Conservation (phyloP, 2,797 vertebrate species). For the Diceros bicornis region DNA sequence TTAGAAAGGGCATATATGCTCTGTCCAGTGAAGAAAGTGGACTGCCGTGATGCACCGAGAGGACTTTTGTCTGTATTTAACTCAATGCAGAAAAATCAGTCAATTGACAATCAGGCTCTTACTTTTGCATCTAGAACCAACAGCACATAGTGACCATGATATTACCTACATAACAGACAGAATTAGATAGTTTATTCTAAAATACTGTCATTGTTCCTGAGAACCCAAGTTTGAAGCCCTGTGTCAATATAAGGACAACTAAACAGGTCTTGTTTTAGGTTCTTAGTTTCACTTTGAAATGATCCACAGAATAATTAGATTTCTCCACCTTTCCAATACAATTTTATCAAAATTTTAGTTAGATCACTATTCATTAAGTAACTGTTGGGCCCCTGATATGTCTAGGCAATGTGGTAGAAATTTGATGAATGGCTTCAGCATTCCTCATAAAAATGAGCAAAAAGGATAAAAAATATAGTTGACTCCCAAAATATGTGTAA, state of each 20-base stretch:
- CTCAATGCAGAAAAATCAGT: neutral
- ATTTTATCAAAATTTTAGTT: neutral
- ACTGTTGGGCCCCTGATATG: neutral
- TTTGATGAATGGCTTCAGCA: neutral
- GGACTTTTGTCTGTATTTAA: neutral
- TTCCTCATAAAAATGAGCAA: neutral
- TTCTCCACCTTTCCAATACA: neutral
- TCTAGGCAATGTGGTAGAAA: neutral
- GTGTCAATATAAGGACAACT: neutral
- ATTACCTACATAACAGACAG: neutral
- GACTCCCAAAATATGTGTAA: neutral
- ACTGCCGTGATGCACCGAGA: neutral
- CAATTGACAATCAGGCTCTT: neutral
- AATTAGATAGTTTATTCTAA: neutral
- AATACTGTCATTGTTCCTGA: neutral
- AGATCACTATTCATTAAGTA: neutral
- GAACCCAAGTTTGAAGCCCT: neutral
- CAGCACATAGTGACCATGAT: neutral
- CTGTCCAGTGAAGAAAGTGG: neutral
- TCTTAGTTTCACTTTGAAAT: constrained; percentile 6
- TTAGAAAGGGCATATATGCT: neutral
- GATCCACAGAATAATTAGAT: neutral
- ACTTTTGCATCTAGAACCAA: neutral
- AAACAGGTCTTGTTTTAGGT: neutral
- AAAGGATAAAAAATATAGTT: neutral